Evolutionary conservation across 2,888 invertebrate genomes (phyloP).

Genomic region (Erpobdella octoculata): DNA sequence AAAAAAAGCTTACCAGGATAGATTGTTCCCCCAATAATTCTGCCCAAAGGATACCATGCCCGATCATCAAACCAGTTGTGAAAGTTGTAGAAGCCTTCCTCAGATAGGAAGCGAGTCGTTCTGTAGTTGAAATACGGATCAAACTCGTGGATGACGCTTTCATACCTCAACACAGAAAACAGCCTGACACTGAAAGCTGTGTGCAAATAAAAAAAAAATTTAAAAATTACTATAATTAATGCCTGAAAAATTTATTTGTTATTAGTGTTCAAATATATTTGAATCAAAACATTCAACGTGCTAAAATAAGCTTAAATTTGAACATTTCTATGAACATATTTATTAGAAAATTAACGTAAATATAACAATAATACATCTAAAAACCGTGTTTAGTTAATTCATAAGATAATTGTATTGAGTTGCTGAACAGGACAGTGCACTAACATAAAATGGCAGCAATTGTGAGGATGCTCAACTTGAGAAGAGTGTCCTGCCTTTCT

Average conservation of each 20-base stretch:
- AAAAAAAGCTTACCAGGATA: constrained; percentile 40
- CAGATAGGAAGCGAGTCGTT: constrained; percentile 93
- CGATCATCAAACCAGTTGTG: constrained; percentile 99
- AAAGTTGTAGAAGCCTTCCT: constrained; percentile 98
- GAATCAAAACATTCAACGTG: no score
- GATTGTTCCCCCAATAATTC: constrained; percentile 95
- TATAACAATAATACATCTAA: not conserved
- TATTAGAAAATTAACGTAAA: no score
- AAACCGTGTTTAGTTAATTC: not conserved
- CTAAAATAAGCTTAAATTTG: no score
- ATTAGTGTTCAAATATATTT: no score
- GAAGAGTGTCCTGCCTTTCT: constrained; percentile 73
- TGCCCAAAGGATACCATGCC: constrained; percentile 96
- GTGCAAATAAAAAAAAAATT: not conserved
- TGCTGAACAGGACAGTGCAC: no score
- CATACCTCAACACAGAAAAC: constrained; percentile 96
- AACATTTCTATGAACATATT: no score
- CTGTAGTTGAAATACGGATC: constrained; percentile 87
- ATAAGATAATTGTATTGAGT: no score
- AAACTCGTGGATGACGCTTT: constrained; percentile 99
- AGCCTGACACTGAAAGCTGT: constrained; percentile 61
- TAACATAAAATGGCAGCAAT: constrained; percentile 85
- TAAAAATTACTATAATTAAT: no score
- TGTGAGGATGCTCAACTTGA: constrained; percentile 78
- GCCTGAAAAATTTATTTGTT: no score